phyloP scores from a whole-genome alignment of 2,113 vertebrate species.

The Verasper variegatus region DNA sequence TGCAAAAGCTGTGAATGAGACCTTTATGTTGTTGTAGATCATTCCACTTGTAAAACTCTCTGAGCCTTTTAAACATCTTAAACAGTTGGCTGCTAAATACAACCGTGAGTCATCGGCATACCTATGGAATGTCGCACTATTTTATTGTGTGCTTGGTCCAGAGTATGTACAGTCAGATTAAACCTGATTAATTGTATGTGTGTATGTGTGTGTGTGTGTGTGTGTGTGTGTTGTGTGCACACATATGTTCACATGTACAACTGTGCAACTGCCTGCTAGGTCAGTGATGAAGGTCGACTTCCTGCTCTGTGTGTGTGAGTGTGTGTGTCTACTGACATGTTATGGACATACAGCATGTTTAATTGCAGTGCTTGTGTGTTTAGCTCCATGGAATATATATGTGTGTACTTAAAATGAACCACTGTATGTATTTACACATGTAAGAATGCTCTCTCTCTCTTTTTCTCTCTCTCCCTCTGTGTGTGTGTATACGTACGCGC shows the following conservation, averaged over 20 bases:
- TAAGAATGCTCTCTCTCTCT: background rate
- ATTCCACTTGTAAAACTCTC: too few species aligned
- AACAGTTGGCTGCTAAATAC: too few species aligned
- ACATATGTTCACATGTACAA: background rate
- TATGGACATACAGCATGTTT: background rate
- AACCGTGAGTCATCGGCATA: too few species aligned
- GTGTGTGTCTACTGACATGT: background rate
- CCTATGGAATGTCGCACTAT: too few species aligned
- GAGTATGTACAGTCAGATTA: too few species aligned
- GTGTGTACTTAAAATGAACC: background rate
- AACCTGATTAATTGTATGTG: too few species aligned
- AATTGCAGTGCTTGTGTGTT: background rate
- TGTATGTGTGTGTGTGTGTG: too few species aligned
- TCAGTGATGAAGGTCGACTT: constrained; percentile 4
- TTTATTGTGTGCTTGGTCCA: too few species aligned
- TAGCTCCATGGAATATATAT: background rate
- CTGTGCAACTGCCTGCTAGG: background rate
- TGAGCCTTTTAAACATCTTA: too few species aligned
- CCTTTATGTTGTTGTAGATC: too few species aligned
- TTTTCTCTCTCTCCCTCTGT: background rate
- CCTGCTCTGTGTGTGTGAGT: constrained; percentile 3
- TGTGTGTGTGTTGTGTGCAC: background rate
- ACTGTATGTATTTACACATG: constrained; percentile 13
- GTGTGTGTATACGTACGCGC: constrained; percentile 21
- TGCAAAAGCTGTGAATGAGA: too few species aligned